These are phyloP conservation scores for Drosophila rufa DNA, from an alignment of 1,140 invertebrate species.

Conservation along the genomic window DNA sequence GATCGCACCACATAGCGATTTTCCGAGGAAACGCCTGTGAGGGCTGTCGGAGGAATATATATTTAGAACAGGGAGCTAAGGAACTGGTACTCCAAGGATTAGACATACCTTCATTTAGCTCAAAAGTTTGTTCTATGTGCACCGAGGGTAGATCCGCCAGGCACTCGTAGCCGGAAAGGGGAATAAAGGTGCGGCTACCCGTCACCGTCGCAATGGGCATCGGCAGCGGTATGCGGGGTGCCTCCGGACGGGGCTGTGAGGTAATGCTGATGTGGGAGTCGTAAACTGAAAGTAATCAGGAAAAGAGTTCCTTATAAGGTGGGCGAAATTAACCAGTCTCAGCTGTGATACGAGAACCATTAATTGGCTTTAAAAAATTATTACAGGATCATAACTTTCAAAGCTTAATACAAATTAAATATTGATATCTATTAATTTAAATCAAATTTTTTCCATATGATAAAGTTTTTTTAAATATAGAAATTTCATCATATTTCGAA, in stretches of 20 bases:
- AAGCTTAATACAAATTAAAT: no score
- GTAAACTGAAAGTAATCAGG: constrained; percentile 57
- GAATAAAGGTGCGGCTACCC: constrained; percentile 71
- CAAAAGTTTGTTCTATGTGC: constrained; percentile 85
- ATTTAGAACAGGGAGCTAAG: background rate
- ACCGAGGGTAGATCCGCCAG: constrained; percentile 78
- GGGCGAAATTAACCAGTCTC: no score
- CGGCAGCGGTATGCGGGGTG: constrained; percentile 61
- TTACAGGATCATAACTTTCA: no score
- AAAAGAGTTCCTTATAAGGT: background rate
- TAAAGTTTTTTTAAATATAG: background rate
- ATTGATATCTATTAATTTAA: no score
- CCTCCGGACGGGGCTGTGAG: constrained; percentile 66
- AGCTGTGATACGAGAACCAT: no score
- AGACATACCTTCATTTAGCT: constrained; percentile 72
- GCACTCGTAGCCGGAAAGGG: constrained; percentile 76
- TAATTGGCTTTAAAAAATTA: no score
- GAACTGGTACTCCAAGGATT: no score
- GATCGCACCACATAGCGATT: constrained; percentile 88
- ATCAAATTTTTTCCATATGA: background rate
- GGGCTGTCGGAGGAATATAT: constrained; percentile 44
- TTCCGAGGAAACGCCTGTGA: constrained; percentile 86
- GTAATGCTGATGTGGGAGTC: constrained; percentile 77
- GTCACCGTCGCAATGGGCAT: constrained; percentile 73
- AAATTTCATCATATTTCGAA: background rate